These are phyloP conservation scores for Cephus pygmeus DNA, from an alignment of 2,888 invertebrate species.

Conservation along the genomic window DNA sequence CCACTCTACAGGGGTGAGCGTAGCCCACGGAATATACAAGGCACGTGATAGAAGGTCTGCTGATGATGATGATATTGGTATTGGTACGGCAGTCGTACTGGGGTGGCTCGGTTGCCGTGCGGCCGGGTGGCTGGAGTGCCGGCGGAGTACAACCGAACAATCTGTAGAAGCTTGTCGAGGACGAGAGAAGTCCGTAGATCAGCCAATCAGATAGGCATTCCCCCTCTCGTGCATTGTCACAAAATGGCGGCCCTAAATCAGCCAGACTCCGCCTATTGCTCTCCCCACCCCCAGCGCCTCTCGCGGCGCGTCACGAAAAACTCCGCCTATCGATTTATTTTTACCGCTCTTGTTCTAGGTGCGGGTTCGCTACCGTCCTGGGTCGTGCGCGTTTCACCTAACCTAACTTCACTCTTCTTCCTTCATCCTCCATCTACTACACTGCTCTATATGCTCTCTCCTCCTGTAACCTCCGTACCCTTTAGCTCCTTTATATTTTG, in stretches of 20 bases:
- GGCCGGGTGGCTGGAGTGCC: constrained; percentile 55
- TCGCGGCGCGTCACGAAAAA: constrained; percentile 61
- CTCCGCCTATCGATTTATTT: constrained; percentile 67
- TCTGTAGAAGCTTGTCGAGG: constrained; percentile 65
- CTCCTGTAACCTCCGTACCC: neutral
- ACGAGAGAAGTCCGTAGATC: constrained; percentile 65
- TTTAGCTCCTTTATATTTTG: neutral
- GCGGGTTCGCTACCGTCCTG: constrained; percentile 5
- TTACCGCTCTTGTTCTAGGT: constrained; percentile 54
- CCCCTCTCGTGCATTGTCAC: constrained; percentile 64
- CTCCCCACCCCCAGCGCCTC: constrained; percentile 46
- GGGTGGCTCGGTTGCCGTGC: constrained; percentile 50
- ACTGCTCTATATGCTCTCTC: neutral
- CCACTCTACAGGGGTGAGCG: neutral
- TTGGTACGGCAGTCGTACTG: constrained; percentile 25
- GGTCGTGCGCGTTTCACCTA: constrained; percentile 4
- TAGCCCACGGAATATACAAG: neutral
- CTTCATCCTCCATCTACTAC: neutral
- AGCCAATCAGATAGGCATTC: constrained; percentile 65
- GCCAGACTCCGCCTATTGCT: constrained; percentile 63
- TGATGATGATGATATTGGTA: constrained; percentile 14
- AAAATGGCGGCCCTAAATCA: constrained; percentile 67
- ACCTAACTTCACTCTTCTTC: constrained; percentile 9
- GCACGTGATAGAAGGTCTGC: neutral
- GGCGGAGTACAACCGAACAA: constrained; percentile 63